Evolutionary conservation across 1,140 invertebrate species (phyloP).

Genomic region (Heterodera schachtii): DNA sequence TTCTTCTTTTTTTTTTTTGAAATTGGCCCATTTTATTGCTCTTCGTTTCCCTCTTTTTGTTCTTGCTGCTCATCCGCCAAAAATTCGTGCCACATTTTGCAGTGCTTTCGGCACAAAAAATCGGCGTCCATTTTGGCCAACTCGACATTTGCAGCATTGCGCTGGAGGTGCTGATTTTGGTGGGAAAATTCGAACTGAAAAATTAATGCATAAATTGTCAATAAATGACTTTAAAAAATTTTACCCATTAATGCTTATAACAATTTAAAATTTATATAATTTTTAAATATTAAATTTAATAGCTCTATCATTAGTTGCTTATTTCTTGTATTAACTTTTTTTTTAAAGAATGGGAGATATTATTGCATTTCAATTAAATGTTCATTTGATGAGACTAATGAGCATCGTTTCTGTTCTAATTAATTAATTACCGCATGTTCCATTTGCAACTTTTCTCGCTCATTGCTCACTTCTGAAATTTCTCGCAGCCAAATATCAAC

Average conservation of each 20-base stretch:
- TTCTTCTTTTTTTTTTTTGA: no score
- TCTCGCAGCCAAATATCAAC: conserved; percentile 18
- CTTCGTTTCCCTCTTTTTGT: not conserved
- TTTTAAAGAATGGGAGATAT: no score
- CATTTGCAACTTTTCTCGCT: conserved; percentile 13
- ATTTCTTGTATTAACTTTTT: no score
- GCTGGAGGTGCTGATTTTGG: not conserved
- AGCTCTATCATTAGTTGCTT: no score
- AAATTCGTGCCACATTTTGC: not conserved
- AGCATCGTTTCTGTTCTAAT: not conserved
- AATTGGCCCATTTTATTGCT: not conserved
- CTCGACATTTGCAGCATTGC: not conserved
- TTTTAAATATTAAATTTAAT: no score
- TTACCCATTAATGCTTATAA: not conserved
- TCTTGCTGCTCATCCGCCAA: not conserved
- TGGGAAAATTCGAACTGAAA: conserved; percentile 9
- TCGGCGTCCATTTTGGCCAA: conserved; percentile 13
- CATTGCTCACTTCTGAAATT: conserved; percentile 15
- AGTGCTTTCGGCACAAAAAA: not conserved
- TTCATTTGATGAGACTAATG: no score
- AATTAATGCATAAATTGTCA: not conserved
- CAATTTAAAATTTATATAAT: no score
- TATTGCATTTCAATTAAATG: no score
- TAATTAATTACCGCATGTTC: conserved; percentile 17
- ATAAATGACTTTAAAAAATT: not conserved